Evolutionary conservation across 2,113 vertebrate species (phyloP).

Genomic region (Gymnobelideus leadbeateri): DNA sequence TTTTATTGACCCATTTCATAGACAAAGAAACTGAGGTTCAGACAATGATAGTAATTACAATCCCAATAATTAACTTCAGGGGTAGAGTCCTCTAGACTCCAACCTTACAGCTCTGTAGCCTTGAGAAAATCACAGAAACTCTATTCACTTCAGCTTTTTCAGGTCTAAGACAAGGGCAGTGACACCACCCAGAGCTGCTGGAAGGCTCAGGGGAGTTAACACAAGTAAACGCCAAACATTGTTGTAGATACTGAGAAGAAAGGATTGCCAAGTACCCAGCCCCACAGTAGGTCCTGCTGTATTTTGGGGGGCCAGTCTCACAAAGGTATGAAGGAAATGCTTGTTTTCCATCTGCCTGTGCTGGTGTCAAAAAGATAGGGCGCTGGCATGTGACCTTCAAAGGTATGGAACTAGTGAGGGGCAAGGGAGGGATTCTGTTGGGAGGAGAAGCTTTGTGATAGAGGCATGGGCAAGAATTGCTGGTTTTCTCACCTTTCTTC

Average conservation of each 20-base stretch:
- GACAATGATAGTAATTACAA: background rate
- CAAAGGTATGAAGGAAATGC: background rate
- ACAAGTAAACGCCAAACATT: background rate
- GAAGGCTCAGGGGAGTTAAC: background rate
- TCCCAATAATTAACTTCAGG: background rate
- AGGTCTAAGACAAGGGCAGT: background rate
- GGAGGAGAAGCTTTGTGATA: background rate
- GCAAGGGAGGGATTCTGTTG: background rate
- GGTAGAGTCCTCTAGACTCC: background rate
- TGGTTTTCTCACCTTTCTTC: background rate
- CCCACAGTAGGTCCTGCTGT: background rate
- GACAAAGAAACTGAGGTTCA: background rate
- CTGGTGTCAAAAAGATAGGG: background rate
- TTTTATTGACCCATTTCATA: background rate
- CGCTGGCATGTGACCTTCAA: background rate
- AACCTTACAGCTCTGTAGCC: background rate
- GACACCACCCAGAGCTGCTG: background rate
- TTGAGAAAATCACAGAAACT: background rate
- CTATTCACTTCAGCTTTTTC: background rate
- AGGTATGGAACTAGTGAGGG: background rate
- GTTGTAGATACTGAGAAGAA: background rate
- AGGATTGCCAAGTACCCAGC: background rate
- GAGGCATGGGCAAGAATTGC: background rate
- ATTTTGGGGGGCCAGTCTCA: fast-evolving
- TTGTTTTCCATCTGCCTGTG: background rate